Evolutionary conservation across 2,797 vertebrate genomes (phyloP).

Genomic region (Melopsittacus undulatus): DNA sequence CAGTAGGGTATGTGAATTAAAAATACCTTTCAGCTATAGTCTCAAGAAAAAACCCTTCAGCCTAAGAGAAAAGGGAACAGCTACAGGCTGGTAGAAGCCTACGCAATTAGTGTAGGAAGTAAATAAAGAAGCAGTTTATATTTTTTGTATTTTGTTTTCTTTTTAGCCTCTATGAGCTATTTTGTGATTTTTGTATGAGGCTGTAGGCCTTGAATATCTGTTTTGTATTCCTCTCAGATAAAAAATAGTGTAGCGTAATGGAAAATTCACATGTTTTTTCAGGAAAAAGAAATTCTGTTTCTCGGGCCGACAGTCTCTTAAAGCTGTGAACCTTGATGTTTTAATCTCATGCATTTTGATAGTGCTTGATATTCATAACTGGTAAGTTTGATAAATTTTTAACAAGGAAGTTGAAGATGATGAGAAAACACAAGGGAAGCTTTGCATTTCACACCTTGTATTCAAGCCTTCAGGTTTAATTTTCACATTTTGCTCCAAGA

Average conservation of each 20-base stretch:
- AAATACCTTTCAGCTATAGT: neutral
- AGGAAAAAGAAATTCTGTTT: slow-evolving; percentile 49
- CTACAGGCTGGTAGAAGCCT: neutral
- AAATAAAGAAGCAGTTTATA: neutral
- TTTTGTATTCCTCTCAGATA: slow-evolving; percentile 59
- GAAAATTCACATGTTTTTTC: slow-evolving; percentile 30
- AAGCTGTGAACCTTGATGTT: slow-evolving; percentile 69
- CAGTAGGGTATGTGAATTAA: neutral
- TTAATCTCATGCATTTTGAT: slow-evolving; percentile 73
- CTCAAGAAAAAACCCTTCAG: neutral
- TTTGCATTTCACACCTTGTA: slow-evolving; percentile 57
- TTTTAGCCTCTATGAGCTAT: neutral
- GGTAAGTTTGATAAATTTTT: slow-evolving; percentile 72
- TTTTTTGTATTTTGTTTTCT: neutral
- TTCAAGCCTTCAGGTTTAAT: slow-evolving; percentile 59
- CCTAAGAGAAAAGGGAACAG: neutral
- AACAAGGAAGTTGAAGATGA: slow-evolving; percentile 63
- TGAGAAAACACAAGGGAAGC: slow-evolving; percentile 48
- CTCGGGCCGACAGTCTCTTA: slow-evolving; percentile 47
- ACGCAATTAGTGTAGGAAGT: neutral
- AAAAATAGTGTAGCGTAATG: neutral
- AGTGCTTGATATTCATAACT: slow-evolving; percentile 68
- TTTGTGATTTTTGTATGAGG: slow-evolving; percentile 6
- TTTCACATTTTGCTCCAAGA: slow-evolving; percentile 62
- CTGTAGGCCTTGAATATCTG: slow-evolving; percentile 1